Percentiles rank a stretch among this genome's conserved stretches.
Conservation (phyloP, 2,113 vertebrate species). For the Todiramphus saurophagus region DNA sequence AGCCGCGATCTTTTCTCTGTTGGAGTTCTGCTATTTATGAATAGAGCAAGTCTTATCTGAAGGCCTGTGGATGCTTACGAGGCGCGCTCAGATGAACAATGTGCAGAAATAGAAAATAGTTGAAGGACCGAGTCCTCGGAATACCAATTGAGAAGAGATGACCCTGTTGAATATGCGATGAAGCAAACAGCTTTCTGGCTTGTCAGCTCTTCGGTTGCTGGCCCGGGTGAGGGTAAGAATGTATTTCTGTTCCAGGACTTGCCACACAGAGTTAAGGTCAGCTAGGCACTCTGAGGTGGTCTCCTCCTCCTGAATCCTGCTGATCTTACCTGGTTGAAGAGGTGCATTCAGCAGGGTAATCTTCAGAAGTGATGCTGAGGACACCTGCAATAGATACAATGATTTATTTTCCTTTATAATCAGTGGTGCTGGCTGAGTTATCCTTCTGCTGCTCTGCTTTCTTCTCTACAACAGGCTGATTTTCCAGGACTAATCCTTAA, state of each 20-base stretch:
- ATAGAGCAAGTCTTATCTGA: slow-evolving; percentile 16
- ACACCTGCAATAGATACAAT: not conserved
- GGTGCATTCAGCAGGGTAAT: not conserved
- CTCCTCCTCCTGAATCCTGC: not conserved
- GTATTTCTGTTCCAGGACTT: not conserved
- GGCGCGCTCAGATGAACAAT: not conserved
- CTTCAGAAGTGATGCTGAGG: not conserved
- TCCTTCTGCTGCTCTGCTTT: not conserved
- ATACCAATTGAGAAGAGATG: not conserved
- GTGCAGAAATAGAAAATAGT: not conserved
- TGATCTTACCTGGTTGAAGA: not conserved
- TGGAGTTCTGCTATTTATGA: slow-evolving; percentile 32
- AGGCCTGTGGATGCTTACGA: not conserved
- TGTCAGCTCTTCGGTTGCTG: not conserved
- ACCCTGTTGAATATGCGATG: slow-evolving; percentile 9
- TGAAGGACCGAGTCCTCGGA: not conserved
- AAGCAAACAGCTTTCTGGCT: not conserved
- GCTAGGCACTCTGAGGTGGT: not conserved
- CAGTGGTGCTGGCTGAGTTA: not conserved
- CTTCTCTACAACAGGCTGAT: not conserved
- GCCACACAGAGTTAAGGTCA: not conserved
- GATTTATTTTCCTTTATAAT: not conserved
- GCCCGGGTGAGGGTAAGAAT: not conserved
- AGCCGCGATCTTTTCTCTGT: not conserved
- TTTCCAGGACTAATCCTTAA: not conserved